Base-by-base conservation (phyloP, 2,113 vertebrate species). In the Sprattus sprattus region DNA sequence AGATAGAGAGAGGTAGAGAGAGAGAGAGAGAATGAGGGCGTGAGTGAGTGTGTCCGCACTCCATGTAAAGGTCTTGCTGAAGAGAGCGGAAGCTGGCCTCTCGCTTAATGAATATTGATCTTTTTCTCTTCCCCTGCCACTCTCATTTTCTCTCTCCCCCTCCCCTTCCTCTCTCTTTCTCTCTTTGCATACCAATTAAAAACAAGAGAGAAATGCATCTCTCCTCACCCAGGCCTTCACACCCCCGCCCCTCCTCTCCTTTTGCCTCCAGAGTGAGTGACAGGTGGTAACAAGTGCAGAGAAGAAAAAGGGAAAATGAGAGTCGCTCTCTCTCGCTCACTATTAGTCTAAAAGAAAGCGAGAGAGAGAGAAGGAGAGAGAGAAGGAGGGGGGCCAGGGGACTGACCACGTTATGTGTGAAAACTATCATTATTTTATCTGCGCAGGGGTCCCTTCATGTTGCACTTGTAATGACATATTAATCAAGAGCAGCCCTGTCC, bases 41-140 rank as follows among this genome's bases (percentile, higher is more conserved):
- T n/a, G n/a, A 25, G 44, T 50, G 49, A 80, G 57, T n/a, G 80
- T 87, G 81, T 67, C 89, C 93, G 93, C 95, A 95, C 95, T 93
- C 92, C 94, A 89, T 97, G 96, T 96, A 95, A 95, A 97, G 95
- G 95, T 96, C 95, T 95, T 93, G 7, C 95, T 94, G 95, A 93
- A 91, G 93, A 92, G 87, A 81, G 39, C 80, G 81, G 54, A 89
- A 57, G 46, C 25, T 50, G 84, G 86, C 84, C 87, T 93, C 92
- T 87, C 86, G 86, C 87, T 91, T 93, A 91, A 93, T 94, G 92
- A 94, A 92, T 92, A 92, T 88, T 89, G 86, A 93, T 91, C 87
- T 85, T 64, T 45, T 84, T 18, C 50, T 45, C 71, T 64, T 60
- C 32, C 13, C 32, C 85, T 67, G 64, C 86, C 85, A 88, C 44